phyloP scores from a whole-genome alignment of 2,888 invertebrate species.

The Dorcus hopei region DNA sequence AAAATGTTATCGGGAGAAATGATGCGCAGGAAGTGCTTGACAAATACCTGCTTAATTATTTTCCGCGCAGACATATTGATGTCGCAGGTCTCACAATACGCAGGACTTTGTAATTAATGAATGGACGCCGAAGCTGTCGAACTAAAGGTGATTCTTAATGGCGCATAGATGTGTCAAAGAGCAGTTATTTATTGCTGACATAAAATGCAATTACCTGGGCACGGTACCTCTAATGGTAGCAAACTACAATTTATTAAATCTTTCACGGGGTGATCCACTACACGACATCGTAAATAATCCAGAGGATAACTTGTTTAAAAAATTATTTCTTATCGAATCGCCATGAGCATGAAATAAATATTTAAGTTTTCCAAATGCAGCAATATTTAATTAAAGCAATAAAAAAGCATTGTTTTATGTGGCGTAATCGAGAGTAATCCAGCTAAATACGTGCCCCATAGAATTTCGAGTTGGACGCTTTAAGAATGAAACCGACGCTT shows the following conservation, averaged over 20 bases:
- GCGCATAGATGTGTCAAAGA: conserved; percentile 36
- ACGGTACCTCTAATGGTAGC: conserved; percentile 37
- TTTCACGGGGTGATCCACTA: not conserved
- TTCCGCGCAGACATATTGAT: conserved; percentile 47
- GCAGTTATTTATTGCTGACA: conserved; percentile 39
- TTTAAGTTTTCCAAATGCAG: too few relatives aligned
- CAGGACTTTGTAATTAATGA: conserved; percentile 36
- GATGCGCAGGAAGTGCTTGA: conserved; percentile 47
- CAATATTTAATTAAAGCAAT: too few relatives aligned
- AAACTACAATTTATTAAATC: conserved; percentile 28
- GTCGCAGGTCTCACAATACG: conserved; percentile 28
- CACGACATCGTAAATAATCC: too few relatives aligned
- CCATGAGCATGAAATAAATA: too few relatives aligned
- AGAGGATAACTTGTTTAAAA: too few relatives aligned
- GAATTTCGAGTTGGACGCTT: conserved; percentile 5
- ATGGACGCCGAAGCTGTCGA: conserved; percentile 31
- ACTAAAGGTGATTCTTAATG: conserved; percentile 40
- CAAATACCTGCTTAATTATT: conserved; percentile 51
- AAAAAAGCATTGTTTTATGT: too few relatives aligned
- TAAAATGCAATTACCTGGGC: conserved; percentile 42
- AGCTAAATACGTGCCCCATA: too few relatives aligned
- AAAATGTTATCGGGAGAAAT: conserved; percentile 48
- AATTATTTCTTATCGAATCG: too few relatives aligned
- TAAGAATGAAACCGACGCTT: conserved; percentile 8
- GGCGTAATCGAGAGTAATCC: too few relatives aligned